These are phyloP conservation scores for Thalassarche chlororhynchos DNA, from an alignment of 2,113 vertebrate species.

Conservation along the genomic window DNA sequence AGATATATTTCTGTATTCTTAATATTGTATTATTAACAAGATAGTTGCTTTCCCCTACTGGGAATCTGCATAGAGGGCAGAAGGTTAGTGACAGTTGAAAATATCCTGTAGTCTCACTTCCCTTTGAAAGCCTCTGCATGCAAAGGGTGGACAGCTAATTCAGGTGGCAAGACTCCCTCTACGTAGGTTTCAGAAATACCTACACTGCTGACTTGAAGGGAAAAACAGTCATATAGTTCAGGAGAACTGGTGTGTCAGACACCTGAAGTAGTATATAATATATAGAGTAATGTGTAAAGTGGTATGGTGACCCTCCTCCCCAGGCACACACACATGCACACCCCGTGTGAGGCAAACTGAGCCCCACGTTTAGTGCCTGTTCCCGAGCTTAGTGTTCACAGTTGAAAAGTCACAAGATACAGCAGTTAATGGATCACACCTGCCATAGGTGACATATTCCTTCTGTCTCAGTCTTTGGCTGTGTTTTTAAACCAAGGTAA, in stretches of 20 bases:
- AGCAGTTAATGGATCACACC: neutral
- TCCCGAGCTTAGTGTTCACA: neutral
- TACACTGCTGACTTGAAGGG: neutral
- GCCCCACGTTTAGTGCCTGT: neutral
- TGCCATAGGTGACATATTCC: neutral
- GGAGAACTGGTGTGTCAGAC: neutral
- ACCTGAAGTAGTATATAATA: neutral
- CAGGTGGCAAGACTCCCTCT: neutral
- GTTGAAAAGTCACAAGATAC: neutral
- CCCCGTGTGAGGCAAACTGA: neutral
- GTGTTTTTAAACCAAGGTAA: neutral
- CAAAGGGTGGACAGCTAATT: neutral
- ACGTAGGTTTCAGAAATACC: neutral
- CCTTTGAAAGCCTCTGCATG: neutral
- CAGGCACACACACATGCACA: too few relatives aligned
- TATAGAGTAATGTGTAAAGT: neutral
- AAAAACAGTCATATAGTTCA: neutral
- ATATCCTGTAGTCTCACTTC: neutral
- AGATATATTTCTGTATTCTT: neutral
- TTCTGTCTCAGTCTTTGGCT: neutral
- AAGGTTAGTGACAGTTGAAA: neutral
- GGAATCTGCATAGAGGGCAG: neutral
- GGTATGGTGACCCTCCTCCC: rapidly evolving
- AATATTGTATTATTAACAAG: neutral
- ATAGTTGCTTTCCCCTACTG: neutral